phyloP scores from a whole-genome alignment of 2,888 invertebrate genomes.

The Sphecodes monilicornis region DNA sequence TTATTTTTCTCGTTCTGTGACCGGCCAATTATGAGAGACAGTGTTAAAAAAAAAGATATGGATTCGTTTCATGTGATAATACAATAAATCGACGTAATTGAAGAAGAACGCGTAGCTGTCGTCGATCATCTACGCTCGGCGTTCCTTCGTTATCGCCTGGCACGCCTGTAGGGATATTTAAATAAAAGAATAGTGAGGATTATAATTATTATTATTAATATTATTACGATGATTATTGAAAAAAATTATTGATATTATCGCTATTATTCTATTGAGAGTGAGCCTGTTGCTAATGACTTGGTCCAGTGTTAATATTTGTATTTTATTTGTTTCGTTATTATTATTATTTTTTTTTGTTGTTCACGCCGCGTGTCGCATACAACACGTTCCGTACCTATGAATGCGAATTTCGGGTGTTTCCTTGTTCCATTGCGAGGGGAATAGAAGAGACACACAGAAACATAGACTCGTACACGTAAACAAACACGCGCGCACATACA shows the following conservation, averaged over 20 bases:
- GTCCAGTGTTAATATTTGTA: constrained; percentile 84
- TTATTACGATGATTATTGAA: constrained; percentile 74
- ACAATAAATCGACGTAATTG: constrained; percentile 35
- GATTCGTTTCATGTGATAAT: neutral
- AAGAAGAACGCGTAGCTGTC: constrained; percentile 2
- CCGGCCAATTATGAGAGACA: constrained; percentile 19
- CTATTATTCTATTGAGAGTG: constrained; percentile 81
- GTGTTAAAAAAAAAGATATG: neutral
- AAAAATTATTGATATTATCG: constrained; percentile 71
- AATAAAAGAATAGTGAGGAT: constrained; percentile 73
- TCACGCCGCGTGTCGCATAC: constrained; percentile 82
- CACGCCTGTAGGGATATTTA: constrained; percentile 70
- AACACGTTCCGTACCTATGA: constrained; percentile 83
- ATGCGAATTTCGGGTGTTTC: constrained; percentile 48
- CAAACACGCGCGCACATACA: neutral
- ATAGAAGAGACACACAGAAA: neutral
- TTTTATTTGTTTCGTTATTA: constrained; percentile 84
- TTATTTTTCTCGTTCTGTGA: constrained; percentile 22
- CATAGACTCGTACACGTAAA: neutral
- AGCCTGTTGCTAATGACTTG: constrained; percentile 82
- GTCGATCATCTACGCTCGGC: constrained; percentile 10
- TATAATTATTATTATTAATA: constrained; percentile 70
- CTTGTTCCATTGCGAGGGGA: constrained; percentile 18
- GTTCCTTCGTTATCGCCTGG: constrained; percentile 69
- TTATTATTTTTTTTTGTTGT: constrained; percentile 80